Conservation (phyloP, 2,113 vertebrate species). For the Oplegnathus fasciatus region DNA sequence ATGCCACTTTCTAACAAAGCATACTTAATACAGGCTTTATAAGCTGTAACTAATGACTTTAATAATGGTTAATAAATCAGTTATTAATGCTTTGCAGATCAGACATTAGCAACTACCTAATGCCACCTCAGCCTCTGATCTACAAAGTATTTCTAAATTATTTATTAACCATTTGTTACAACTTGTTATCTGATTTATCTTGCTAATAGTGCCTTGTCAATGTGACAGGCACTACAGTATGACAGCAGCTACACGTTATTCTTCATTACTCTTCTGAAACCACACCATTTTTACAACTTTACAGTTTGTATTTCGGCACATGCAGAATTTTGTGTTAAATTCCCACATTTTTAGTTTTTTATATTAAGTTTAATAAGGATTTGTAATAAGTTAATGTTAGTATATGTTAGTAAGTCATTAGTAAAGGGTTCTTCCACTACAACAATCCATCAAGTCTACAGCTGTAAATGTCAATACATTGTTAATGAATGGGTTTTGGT, state of each 20-base stretch:
- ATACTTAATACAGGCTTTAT: background rate
- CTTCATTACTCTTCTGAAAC: background rate
- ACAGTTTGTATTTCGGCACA: background rate
- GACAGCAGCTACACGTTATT: background rate
- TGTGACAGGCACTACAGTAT: too few species aligned
- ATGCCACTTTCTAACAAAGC: constrained; percentile 10
- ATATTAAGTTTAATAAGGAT: background rate
- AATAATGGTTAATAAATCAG: background rate
- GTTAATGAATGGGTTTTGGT: background rate
- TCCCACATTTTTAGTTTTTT: background rate
- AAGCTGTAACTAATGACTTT: background rate
- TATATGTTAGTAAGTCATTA: background rate
- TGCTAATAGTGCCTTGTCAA: background rate
- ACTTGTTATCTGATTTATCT: background rate
- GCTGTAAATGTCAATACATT: background rate
- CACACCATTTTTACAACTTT: background rate
- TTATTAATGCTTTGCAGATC: background rate
- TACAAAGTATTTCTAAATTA: constrained; percentile 1
- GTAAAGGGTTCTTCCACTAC: background rate
- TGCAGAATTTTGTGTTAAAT: background rate
- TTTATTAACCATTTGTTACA: constrained; percentile 2
- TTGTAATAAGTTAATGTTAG: background rate
- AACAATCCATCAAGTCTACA: background rate
- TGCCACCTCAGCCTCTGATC: background rate
- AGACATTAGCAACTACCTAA: background rate